phyloP scores from a whole-genome alignment of 1,140 invertebrate genomes.

The Globodera ellingtonae region DNA sequence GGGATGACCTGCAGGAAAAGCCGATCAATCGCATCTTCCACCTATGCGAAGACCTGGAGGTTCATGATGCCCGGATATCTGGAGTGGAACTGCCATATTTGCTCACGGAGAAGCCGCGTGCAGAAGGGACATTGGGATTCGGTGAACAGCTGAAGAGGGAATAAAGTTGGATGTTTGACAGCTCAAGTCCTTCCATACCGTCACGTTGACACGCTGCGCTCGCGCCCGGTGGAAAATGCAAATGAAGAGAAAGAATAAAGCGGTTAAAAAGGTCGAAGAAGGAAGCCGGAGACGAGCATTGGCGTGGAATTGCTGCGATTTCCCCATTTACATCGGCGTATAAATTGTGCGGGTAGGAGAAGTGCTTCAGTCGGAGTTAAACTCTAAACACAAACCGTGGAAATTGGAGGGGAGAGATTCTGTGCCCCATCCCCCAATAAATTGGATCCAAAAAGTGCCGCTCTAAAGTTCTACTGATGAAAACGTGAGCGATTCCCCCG shows the following conservation, averaged over 20 bases:
- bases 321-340: no score
- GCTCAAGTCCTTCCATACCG: neutral
- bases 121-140: conserved; percentile 59
- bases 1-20: conserved; percentile 49
- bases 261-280: neutral
- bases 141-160: conserved; percentile 41
- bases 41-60: conserved; percentile 41
- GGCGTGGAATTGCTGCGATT: no score
- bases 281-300: neutral
- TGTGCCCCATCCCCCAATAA: no score
- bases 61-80: conserved; percentile 55
- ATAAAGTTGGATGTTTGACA: neutral
- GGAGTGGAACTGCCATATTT: conserved; percentile 56
- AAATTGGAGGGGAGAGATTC: no score
- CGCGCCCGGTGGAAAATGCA: neutral
- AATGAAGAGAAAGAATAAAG: neutral
- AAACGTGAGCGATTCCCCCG: no score
- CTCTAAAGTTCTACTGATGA: no score
- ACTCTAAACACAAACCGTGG: no score
- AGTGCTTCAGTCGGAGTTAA: no score
- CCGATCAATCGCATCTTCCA: neutral
- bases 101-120: conserved; percentile 50
- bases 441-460: no score
- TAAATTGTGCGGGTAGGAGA: no score
- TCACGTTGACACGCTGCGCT: conserved; percentile 46